Evolutionary conservation across 2,797 vertebrate genomes (phyloP).

Genomic region (Taenioides sp.): DNA sequence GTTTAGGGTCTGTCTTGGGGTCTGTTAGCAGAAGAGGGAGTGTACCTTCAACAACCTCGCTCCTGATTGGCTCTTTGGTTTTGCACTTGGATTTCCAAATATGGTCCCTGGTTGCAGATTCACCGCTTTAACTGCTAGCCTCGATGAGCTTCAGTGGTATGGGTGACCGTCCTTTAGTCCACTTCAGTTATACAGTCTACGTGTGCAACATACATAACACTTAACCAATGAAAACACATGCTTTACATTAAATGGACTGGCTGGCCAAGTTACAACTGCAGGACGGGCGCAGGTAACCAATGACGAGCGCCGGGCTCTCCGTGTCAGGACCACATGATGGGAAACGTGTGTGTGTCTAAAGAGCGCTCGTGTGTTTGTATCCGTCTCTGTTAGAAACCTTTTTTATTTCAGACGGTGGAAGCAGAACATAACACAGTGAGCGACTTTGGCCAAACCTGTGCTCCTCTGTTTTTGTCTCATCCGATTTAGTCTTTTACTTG

Average conservation of each 20-base stretch:
- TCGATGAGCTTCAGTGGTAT: too few species aligned
- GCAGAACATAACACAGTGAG: constrained; percentile 79
- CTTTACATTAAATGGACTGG: neutral
- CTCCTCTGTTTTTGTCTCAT: constrained; percentile 62
- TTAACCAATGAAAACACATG: too few species aligned
- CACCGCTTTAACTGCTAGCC: too few species aligned
- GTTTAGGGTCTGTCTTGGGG: too few species aligned
- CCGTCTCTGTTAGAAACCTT: constrained; percentile 69
- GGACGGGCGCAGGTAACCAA: constrained; percentile 55
- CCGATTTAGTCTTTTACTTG: constrained; percentile 82
- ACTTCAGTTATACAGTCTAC: too few species aligned
- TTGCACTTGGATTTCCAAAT: too few species aligned
- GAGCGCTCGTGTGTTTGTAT: constrained; percentile 72
- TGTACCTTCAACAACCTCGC: too few species aligned
- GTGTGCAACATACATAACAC: too few species aligned
- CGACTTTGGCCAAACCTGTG: constrained; percentile 82
- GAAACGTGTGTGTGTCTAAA: constrained; percentile 67
- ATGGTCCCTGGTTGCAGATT: too few species aligned
- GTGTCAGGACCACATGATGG: constrained; percentile 64
- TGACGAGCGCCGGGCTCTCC: constrained; percentile 67
- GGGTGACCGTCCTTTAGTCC: too few species aligned
- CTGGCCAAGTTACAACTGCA: constrained; percentile 27
- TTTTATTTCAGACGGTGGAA: constrained; percentile 67
- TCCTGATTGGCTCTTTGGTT: too few species aligned
- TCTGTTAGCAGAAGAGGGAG: too few species aligned